Evolutionary conservation across 2,797 vertebrate species (phyloP).

Genomic region (Chaunax sp.): DNA sequence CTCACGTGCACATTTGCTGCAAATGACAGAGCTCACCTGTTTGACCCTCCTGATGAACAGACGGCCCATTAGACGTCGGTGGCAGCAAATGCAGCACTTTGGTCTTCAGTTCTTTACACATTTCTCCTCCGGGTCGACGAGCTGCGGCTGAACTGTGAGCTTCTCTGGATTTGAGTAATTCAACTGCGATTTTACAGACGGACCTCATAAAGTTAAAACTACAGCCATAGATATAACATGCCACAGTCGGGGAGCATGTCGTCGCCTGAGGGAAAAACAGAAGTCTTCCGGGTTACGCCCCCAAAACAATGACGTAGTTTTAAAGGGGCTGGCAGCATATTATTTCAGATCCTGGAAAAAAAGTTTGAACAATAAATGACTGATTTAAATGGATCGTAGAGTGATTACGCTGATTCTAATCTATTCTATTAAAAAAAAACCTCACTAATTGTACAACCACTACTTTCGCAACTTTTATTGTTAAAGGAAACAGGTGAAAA

Average conservation of each 20-base stretch:
- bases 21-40: constrained; percentile 44
- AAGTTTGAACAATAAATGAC: too few relatives aligned
- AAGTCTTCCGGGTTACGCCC: constrained; percentile 75
- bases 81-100: constrained; percentile 74
- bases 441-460: too few relatives aligned
- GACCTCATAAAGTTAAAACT: constrained; percentile 60
- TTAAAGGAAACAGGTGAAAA: too few relatives aligned
- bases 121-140: constrained; percentile 28
- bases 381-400: too few relatives aligned
- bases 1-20: neutral
- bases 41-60: constrained; percentile 8
- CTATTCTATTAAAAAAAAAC: too few relatives aligned
- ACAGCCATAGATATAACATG: fast-evolving
- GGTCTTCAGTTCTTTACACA: constrained; percentile 80
- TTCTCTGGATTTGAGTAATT: neutral
- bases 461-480: too few relatives aligned
- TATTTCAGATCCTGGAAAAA: neutral
- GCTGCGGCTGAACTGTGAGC: constrained; percentile 3
- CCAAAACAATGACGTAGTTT: constrained; percentile 22
- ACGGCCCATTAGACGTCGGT: constrained; percentile 52
- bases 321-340: constrained; percentile 62
- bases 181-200: neutral
- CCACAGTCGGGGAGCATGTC: constrained; percentile 28
- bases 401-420: too few relatives aligned
- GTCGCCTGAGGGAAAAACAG: constrained; percentile 19